Percentiles rank a stretch among this genome's conserved stretches.
These are phyloP conservation scores for Acleris sparsana DNA, from an alignment of 2,888 invertebrate genomes.

Conservation along the genomic window DNA sequence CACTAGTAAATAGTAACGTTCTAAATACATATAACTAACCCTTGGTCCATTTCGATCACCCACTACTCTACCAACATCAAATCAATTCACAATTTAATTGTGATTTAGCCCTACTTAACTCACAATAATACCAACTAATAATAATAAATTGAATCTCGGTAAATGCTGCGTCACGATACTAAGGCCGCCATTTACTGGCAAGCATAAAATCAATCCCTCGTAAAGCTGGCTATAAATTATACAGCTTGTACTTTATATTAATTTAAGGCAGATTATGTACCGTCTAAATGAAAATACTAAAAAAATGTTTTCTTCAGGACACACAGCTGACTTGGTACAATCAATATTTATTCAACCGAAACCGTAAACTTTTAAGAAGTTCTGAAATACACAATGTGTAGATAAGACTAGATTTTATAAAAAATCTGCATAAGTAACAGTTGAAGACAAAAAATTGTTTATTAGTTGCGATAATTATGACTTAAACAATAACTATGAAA, in stretches of 20 bases:
- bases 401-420: too few relatives aligned
- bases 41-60: not conserved
- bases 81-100: conserved; percentile 17
- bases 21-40: not conserved
- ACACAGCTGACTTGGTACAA: too few relatives aligned
- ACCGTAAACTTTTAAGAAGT: too few relatives aligned
- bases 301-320: too few relatives aligned
- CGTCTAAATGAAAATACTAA: too few relatives aligned
- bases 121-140: conserved; percentile 23
- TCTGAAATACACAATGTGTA: too few relatives aligned
- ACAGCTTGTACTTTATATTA: not conserved
- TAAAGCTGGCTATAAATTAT: conserved; percentile 15
- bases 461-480: too few relatives aligned
- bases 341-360: too few relatives aligned
- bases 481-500: too few relatives aligned
- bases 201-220: conserved; percentile 7
- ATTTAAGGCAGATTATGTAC: not conserved
- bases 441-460: too few relatives aligned
- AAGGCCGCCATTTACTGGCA: conserved; percentile 21
- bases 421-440: too few relatives aligned
- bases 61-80: not conserved
- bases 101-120: conserved; percentile 22
- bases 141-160: conserved; percentile 19
- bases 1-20: too few relatives aligned
- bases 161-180: conserved; percentile 20